Percentiles rank a stretch among this genome's conserved stretches.
phyloP scores from a whole-genome alignment of 2,113 vertebrate species.

The Melozone crissalis region DNA sequence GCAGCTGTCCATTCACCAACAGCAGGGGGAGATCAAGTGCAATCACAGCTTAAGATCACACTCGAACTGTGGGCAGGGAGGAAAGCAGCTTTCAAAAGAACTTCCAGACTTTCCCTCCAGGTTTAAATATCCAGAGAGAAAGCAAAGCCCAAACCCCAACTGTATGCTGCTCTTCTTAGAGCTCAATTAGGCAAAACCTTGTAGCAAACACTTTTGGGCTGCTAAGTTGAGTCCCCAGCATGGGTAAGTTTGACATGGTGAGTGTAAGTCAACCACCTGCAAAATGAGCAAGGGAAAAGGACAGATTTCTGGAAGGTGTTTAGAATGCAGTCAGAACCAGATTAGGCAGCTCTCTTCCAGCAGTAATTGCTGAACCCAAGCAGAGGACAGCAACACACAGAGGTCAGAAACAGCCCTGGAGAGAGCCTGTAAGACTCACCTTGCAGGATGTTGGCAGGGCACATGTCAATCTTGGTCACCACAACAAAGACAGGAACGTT shows the following conservation, averaged over 20 bases:
- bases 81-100: neutral
- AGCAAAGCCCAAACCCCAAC: neutral
- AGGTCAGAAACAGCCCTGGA: neutral
- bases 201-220: neutral
- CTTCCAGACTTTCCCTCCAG: neutral
- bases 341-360: neutral
- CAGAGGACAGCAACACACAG: neutral
- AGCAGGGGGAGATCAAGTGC: neutral
- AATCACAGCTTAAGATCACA: neutral
- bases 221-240: neutral
- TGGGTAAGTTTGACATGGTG: neutral
- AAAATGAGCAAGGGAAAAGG: neutral
- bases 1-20: neutral
- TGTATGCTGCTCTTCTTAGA: neutral
- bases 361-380: neutral
- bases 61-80: neutral
- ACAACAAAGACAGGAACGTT: conserved; percentile 98
- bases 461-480: conserved; percentile 99
- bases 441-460: conserved; percentile 97
- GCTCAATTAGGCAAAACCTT: neutral
- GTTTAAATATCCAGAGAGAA: neutral
- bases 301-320: neutral
- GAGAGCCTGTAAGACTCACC: conserved; percentile 75
- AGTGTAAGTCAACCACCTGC: neutral
- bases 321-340: neutral